phyloP scores from a whole-genome alignment of 2,888 invertebrate species.

The Dolichopus griseipennis region DNA sequence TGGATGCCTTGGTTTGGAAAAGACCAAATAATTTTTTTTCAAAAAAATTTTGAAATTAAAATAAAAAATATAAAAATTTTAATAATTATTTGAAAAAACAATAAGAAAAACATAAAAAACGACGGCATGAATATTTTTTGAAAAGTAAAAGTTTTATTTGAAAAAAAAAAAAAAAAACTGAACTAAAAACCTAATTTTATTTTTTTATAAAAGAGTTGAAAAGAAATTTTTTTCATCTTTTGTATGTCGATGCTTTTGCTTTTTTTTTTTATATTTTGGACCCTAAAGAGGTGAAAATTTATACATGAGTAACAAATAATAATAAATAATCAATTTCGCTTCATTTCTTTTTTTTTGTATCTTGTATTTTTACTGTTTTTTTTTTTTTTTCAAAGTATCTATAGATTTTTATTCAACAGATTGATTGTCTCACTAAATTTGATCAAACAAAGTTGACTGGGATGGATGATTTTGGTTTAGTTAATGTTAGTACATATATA shows the following conservation, averaged over 20 bases:
- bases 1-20: too few relatives aligned
- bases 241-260: not conserved
- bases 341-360: not conserved
- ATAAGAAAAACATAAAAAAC: too few relatives aligned
- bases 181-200: not conserved
- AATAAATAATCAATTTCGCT: not conserved
- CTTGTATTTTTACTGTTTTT: not conserved
- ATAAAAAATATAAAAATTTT: too few relatives aligned
- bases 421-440: too few relatives aligned
- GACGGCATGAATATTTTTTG: not conserved
- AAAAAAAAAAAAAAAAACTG: not conserved
- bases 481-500: too few relatives aligned
- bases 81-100: too few relatives aligned
- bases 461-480: too few relatives aligned
- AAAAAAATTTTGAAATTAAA: too few relatives aligned
- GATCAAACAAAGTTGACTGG: too few relatives aligned
- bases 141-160: conserved; percentile 1
- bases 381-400: too few relatives aligned
- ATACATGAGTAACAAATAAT: not conserved
- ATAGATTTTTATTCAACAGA: too few relatives aligned
- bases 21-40: too few relatives aligned
- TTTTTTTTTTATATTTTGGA: not conserved
- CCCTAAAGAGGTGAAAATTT: conserved; percentile 6
- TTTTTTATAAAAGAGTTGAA: not conserved
- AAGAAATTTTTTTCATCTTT: not conserved